Percentiles rank a stretch among this genome's conserved stretches.
phyloP scores from a whole-genome alignment of 2,888 invertebrate species.

The Ectobius pallidus region DNA sequence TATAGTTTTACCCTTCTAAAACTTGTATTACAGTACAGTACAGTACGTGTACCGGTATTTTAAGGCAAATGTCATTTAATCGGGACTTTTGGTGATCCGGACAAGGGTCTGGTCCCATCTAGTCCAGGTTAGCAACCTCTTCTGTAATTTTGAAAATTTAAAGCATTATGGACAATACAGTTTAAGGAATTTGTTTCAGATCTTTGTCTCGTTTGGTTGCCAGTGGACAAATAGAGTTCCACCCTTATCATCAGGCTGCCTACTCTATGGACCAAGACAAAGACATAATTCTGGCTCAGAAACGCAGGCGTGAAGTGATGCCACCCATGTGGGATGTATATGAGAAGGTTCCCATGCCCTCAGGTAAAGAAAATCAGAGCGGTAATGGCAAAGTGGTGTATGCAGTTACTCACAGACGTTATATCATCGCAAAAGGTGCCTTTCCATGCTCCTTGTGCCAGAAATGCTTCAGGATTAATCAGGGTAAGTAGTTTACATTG shows the following conservation, averaged over 20 bases:
- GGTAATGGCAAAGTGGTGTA: conserved; percentile 12
- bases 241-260: background rate
- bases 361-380: conserved; percentile 6
- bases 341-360: conserved; percentile 46
- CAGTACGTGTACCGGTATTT: too few relatives aligned
- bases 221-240: conserved; percentile 27
- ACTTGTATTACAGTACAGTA: too few relatives aligned
- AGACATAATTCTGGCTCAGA: conserved; percentile 46
- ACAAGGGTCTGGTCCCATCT: too few relatives aligned
- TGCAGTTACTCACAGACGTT: conserved; percentile 46
- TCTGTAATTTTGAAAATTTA: too few relatives aligned
- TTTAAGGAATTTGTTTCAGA: conserved; percentile 10
- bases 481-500: background rate
- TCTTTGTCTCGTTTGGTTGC: conserved; percentile 1
- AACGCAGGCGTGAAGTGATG: conserved; percentile 46
- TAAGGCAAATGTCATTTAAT: too few relatives aligned
- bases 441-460: conserved; percentile 49
- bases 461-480: conserved; percentile 33
- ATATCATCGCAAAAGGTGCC: conserved; percentile 49
- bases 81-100: too few relatives aligned
- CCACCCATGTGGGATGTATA: conserved; percentile 50
- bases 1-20: too few relatives aligned
- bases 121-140: too few relatives aligned
- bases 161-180: too few relatives aligned
- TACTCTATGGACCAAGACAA: conserved; percentile 42